Percentiles rank a stretch among this genome's conserved stretches.
Conservation (phyloP, 2,797 vertebrate species). For the Rhinoraja longicauda region DNA sequence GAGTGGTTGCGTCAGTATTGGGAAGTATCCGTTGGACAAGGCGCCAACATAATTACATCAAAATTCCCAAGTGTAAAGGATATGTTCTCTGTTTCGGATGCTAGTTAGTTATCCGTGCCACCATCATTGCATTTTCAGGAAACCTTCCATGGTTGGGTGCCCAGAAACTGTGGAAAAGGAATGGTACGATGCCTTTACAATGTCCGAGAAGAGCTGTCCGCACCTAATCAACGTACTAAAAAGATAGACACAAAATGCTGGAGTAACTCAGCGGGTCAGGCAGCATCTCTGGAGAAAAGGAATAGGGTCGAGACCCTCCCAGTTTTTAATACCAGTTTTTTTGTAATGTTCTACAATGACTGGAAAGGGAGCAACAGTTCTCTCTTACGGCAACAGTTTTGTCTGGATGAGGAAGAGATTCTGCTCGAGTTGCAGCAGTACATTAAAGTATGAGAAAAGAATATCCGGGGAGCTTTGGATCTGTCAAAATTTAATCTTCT, state of each 20-base stretch:
- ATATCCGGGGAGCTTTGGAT: background rate
- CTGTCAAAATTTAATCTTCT: background rate
- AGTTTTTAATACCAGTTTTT: too few relatives aligned
- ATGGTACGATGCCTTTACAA: too few relatives aligned
- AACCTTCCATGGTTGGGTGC: too few relatives aligned
- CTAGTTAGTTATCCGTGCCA: background rate
- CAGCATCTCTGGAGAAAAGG: too few relatives aligned
- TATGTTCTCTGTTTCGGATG: background rate
- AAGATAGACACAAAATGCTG: too few relatives aligned
- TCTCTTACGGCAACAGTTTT: background rate
- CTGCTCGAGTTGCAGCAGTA: background rate
- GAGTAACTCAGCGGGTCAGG: too few relatives aligned
- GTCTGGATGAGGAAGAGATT: background rate
- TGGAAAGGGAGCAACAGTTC: background rate
- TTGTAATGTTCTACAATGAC: background rate
- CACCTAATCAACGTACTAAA: too few relatives aligned
- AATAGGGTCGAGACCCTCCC: too few relatives aligned
- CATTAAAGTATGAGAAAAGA: background rate
- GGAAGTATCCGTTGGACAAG: background rate
- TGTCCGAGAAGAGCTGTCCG: too few relatives aligned
- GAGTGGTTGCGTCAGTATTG: background rate
- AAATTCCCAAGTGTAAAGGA: background rate
- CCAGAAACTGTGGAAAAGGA: too few relatives aligned
- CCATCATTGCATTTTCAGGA: background rate
- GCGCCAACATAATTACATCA: background rate